Evolutionary conservation across 2,113 vertebrate genomes (phyloP).

Genomic region (Zapus hudsonius): DNA sequence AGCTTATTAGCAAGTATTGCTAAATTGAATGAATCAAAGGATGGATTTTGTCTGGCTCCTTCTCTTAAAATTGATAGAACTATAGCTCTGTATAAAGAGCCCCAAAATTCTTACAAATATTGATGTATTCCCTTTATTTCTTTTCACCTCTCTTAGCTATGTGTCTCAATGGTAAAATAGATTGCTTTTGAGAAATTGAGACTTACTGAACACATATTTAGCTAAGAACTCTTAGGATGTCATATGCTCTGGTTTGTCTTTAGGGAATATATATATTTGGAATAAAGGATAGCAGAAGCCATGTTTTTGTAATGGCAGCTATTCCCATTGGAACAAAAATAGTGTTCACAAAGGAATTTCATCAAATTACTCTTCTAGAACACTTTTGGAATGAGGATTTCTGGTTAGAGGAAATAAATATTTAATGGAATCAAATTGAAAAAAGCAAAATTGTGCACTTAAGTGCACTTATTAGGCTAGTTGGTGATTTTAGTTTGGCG

Average conservation of each 20-base stretch:
- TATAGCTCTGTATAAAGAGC: not conserved
- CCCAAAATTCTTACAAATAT: not conserved
- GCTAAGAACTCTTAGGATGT: not conserved
- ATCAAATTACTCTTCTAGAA: slow-evolving; percentile 21
- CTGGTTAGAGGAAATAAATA: slow-evolving; percentile 46
- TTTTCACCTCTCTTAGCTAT: not conserved
- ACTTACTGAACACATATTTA: not conserved
- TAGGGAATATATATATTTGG: not conserved
- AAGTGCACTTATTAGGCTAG: slow-evolving; percentile 13
- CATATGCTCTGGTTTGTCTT: not conserved
- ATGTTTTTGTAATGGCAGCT: slow-evolving; percentile 30
- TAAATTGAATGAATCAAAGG: not conserved
- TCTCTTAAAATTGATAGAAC: not conserved
- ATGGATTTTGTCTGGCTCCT: not conserved
- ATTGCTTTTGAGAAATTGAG: not conserved
- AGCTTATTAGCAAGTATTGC: not conserved
- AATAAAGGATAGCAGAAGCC: not conserved
- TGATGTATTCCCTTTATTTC: not conserved
- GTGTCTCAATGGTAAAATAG: not conserved
- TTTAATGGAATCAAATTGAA: slow-evolving; percentile 37
- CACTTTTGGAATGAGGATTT: not conserved
- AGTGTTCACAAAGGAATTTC: not conserved
- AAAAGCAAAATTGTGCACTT: slow-evolving; percentile 19
- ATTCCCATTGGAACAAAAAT: not conserved
- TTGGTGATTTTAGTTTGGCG: slow-evolving; percentile 40